Conservation (phyloP, 2,888 invertebrate genomes). For the Nesidiocoris tenuis region DNA sequence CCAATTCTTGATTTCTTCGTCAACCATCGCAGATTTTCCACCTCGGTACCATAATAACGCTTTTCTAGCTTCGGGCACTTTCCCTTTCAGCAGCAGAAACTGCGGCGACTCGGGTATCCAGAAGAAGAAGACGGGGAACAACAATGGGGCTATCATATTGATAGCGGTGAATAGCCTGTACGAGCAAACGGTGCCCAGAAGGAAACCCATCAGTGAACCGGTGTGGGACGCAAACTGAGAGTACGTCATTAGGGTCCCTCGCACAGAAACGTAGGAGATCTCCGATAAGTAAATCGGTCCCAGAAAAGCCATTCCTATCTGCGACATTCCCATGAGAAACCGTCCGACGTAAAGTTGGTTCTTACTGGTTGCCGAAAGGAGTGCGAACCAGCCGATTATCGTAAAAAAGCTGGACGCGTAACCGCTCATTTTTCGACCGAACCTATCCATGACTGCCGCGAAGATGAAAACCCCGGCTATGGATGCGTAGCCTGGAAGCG, state of each 20-base stretch:
- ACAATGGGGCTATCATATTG: constrained; percentile 7
- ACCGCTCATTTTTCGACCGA: constrained; percentile 8
- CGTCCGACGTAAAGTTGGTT: constrained; percentile 22
- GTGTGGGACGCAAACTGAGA: constrained; percentile 6
- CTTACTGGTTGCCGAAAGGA: constrained; percentile 12
- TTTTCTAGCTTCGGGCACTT: constrained; percentile 5
- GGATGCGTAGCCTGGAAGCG: constrained; percentile 7
- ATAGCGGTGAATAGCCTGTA: constrained; percentile 28
- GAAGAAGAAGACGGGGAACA: constrained; percentile 9
- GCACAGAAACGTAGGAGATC: constrained; percentile 12
- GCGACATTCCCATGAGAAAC: not conserved
- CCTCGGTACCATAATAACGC: constrained; percentile 23
- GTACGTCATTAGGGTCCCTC: constrained; percentile 28
- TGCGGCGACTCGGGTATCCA: constrained; percentile 28
- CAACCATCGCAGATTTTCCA: not conserved
- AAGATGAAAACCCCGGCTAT: constrained; percentile 2
- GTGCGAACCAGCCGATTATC: constrained; percentile 11
- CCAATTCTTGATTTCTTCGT: not conserved
- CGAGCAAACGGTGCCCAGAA: constrained; percentile 19
- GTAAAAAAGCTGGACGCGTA: not conserved
- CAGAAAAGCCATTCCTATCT: constrained; percentile 18
- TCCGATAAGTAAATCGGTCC: constrained; percentile 26
- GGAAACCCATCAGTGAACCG: constrained; percentile 11
- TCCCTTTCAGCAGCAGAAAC: constrained; percentile 13
- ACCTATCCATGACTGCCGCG: constrained; percentile 5